These are phyloP conservation scores for Zapus hudsonius DNA, from an alignment of 2,113 vertebrate genomes.

Conservation along the genomic window DNA sequence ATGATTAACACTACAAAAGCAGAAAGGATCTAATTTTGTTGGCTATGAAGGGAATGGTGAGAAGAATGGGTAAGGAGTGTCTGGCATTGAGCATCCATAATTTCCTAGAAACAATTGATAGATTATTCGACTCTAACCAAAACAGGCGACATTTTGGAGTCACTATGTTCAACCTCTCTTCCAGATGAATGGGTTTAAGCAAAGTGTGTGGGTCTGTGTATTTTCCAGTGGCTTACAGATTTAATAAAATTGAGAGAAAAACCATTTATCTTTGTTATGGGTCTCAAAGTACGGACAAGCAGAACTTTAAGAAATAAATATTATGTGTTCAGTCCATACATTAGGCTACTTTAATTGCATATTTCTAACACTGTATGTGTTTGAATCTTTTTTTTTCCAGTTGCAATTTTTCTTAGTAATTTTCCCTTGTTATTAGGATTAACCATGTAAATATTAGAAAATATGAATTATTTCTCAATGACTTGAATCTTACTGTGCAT, in stretches of 20 bases:
- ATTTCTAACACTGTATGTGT: constrained; percentile 33
- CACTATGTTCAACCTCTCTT: background rate
- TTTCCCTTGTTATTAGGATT: background rate
- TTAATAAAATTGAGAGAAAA: constrained; percentile 66
- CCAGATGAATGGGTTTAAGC: background rate
- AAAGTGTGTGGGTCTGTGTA: background rate
- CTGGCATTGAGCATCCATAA: background rate
- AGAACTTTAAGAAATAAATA: constrained; percentile 10
- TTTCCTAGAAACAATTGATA: background rate
- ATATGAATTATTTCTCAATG: constrained; percentile 46
- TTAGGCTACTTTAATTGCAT: constrained; percentile 56
- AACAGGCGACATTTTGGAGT: background rate
- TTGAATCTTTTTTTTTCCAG: constrained; percentile 3
- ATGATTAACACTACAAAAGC: background rate
- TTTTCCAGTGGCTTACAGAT: constrained; percentile 58
- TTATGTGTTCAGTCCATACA: background rate
- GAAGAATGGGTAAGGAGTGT: accelerated
- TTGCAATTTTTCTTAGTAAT: background rate
- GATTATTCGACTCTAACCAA: background rate
- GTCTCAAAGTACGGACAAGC: background rate
- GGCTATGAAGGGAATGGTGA: background rate
- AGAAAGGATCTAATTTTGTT: background rate
- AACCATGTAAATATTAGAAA: background rate
- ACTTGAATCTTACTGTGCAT: background rate
- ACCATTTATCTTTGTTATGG: constrained; percentile 43